Evolutionary conservation across 2,888 invertebrate species (phyloP).

Genomic region (Carpatolechia fugitivella): DNA sequence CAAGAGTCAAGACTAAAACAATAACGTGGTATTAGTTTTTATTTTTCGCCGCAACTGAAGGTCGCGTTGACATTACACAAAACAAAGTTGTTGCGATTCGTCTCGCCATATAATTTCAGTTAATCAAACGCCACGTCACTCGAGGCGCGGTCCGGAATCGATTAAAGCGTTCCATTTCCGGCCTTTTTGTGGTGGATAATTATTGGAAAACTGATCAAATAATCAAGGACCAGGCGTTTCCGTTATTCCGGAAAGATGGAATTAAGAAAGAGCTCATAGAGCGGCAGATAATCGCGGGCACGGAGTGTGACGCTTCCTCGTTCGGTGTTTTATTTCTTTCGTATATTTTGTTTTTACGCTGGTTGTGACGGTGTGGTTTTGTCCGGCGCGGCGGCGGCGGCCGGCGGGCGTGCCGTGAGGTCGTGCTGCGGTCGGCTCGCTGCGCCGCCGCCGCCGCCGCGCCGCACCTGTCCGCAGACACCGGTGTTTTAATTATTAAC

Average conservation of each 20-base stretch:
- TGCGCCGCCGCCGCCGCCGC: slow-evolving; percentile 26
- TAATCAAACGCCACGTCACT: slow-evolving; percentile 73
- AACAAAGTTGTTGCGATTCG: slow-evolving; percentile 70
- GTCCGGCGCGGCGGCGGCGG: slow-evolving; percentile 33
- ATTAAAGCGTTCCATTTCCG: slow-evolving; percentile 75
- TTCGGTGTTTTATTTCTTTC: slow-evolving; percentile 67
- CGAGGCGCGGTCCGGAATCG: slow-evolving; percentile 70
- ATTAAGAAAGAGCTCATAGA: slow-evolving; percentile 60
- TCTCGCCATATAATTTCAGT: slow-evolving; percentile 74
- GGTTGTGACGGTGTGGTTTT: slow-evolving; percentile 61
- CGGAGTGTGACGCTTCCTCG: slow-evolving; percentile 77
- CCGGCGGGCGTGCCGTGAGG: slow-evolving; percentile 35
- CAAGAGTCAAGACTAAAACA: slow-evolving; percentile 74
- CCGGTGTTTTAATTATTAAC: slow-evolving; percentile 69
- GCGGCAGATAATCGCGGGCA: slow-evolving; percentile 69
- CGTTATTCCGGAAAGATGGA: slow-evolving; percentile 57
- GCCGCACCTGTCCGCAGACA: slow-evolving; percentile 53
- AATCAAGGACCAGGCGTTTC: slow-evolving; percentile 66
- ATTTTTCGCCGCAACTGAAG: slow-evolving; percentile 66
- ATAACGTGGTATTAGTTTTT: slow-evolving; percentile 73
- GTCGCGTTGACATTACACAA: slow-evolving; percentile 67
- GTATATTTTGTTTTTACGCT: slow-evolving; percentile 72
- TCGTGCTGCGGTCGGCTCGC: slow-evolving; percentile 33
- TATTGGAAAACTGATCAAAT: slow-evolving; percentile 72
- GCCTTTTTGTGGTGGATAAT: slow-evolving; percentile 71